Conservation (phyloP, 2,113 vertebrate genomes). For the Lepus timidus region DNA sequence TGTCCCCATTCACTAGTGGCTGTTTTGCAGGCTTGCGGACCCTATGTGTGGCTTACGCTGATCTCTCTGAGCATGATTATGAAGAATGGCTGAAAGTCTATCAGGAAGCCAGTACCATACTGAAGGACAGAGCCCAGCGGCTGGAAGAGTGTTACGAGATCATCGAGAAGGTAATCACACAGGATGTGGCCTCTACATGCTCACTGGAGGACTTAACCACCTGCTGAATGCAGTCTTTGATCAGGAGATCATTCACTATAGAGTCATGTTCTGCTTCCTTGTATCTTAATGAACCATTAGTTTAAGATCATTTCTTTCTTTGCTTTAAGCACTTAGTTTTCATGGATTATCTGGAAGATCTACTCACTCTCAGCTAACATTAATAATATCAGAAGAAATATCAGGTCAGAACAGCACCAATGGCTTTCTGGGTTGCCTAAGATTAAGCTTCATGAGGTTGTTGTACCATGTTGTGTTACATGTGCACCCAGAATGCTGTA, state of each 20-base stretch:
- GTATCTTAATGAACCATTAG: neutral
- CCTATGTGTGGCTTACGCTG: conserved; percentile 96
- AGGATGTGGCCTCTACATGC: accelerated
- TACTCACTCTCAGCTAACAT: neutral
- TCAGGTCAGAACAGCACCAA: neutral
- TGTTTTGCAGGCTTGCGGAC: conserved; percentile 93
- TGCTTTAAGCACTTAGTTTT: conserved; percentile 32
- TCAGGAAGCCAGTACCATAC: conserved; percentile 91
- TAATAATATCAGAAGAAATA: neutral
- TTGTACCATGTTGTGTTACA: neutral
- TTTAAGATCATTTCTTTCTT: neutral
- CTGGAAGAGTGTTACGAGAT: conserved; percentile 97
- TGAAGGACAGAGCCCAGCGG: conserved; percentile 95
- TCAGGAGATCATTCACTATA: neutral
- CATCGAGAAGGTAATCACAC: conserved; percentile 93
- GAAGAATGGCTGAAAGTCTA: conserved; percentile 95
- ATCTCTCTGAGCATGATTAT: conserved; percentile 93
- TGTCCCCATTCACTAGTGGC: accelerated
- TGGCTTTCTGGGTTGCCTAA: neutral
- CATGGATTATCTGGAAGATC: neutral
- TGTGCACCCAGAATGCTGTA: neutral
- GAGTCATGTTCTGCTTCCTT: neutral
- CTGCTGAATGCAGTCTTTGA: neutral
- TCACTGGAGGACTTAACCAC: too few relatives aligned
- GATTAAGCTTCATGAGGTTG: neutral